A percentile compares a stretch with the other conserved stretches of the same genome.
These are phyloP conservation scores for Drosophila quadrilineata DNA, from an alignment of 1,140 invertebrate species.

Conservation along the genomic window DNA sequence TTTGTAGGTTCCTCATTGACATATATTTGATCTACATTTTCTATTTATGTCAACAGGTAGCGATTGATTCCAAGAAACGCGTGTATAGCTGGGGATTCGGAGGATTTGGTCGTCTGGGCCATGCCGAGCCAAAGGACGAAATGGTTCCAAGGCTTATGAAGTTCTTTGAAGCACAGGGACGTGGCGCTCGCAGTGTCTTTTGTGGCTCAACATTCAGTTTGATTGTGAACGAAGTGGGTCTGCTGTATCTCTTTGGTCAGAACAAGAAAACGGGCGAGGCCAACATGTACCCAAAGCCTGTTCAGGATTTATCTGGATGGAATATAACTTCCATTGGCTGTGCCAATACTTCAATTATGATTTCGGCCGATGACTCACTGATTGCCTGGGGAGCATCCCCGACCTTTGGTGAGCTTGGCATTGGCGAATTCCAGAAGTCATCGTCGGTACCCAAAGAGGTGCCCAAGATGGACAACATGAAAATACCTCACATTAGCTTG, in stretches of 20 bases:
- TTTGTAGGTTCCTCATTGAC: no score
- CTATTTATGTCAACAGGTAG: conserved; percentile 84
- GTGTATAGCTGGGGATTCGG: conserved; percentile 97
- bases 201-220: conserved; percentile 94
- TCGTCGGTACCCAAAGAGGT: conserved; percentile 95
- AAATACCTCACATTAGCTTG: conserved; percentile 90
- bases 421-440: conserved; percentile 93
- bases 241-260: conserved; percentile 93
- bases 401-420: conserved; percentile 95
- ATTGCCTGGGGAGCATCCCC: conserved; percentile 96
- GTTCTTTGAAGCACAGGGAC: conserved; percentile 91
- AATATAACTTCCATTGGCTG: conserved; percentile 91
- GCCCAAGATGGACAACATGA: conserved; percentile 89
- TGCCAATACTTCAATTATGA: conserved; percentile 90
- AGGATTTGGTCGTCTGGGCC: conserved; percentile 94
- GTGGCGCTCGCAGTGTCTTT: conserved; percentile 89
- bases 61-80: conserved; percentile 92
- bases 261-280: conserved; percentile 95
- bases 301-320: conserved; percentile 95
- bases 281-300: conserved; percentile 97
- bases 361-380: conserved; percentile 93
- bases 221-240: conserved; percentile 90
- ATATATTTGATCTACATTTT: not conserved
- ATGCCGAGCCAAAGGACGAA: conserved; percentile 95
- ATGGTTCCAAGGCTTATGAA: conserved; percentile 94